Base-by-base conservation (phyloP, 2,797 vertebrate genomes). In the Galaxias olidus region DNA sequence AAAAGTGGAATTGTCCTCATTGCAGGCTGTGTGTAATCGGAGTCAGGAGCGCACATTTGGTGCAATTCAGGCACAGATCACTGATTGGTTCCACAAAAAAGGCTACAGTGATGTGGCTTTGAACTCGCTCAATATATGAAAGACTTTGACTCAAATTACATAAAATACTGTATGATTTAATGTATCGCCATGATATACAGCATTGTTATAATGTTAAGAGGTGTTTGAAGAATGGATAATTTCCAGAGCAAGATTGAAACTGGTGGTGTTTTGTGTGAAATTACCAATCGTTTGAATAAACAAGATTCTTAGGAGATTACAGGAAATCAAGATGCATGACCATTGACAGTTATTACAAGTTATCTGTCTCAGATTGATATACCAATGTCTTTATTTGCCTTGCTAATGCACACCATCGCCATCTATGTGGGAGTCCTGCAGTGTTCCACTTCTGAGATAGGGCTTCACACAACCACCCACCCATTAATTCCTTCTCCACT, bases 391-490 rank as follows among this genome's bases (percentile, higher is more conserved):
- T 59, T 56, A 69, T 69, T 51, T 58, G 30, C 50, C 19, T 59
- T 48, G 49, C 49, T 58, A 59, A 58, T 64, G 61, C 40, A 10
- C 68, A 10, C 8, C 47, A 12, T 54, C 20, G 11, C 55, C 19
- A 47, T 59, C 48, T 9, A 44, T 54, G 61, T 63, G 56, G 56
- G 56, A 70, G 49, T 7, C 42, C 14, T 48, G 61, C 48, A 43
- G 47, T 65, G 52, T 55, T 59, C 46, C 17, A 60, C 55, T 70
- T 54, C 18, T 43, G 44, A 47, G 59, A 64, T 18, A 44, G 49
- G 42, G 10, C 19, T 50, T 64, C 4, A 57, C 30, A n/a, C 12
- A 14, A 40, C 47, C 46, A 41, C 55, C 15, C 60, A 61, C 19
- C 43, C 52, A 51, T n/a, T 10, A 45, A 44, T 45, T 9, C 10